Base-by-base conservation (phyloP, 2,888 invertebrate genomes). In the Piscicola geometra region DNA sequence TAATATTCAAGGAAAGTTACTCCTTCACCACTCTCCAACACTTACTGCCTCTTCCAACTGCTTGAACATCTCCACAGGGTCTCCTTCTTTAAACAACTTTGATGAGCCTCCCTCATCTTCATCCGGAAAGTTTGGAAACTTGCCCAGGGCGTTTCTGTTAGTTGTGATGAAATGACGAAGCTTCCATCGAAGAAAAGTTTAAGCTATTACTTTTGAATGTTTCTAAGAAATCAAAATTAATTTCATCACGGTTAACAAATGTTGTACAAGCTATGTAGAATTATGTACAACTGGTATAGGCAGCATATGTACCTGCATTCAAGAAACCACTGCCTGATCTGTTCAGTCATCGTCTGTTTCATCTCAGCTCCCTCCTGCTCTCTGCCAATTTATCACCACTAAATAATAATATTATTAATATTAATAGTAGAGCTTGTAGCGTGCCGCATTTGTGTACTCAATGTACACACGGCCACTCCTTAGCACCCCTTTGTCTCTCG, bases 31-130 rank as follows among this genome's bases (percentile, higher is more conserved):
- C n/a, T n/a, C n/a, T n/a, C n/a, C n/a, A n/a, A n/a, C n/a, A n/a
- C n/a, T n/a, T 76, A 85, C 85, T 81, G 84, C 84, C 67, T 82
- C 83, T 66, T 81, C 83, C 36, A 86, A 81, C 77, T 86, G 85
- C 21, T 81, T 82, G 77, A 85, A 84, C 36, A 86, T 78, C 79
- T 86, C 85, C 41, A 82, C 84, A 2, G 85, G 84, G 76, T 83
- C 83, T 78, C 85, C 85, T 69, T 84, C 83, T 79, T 84, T 84
- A 75, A 94, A 91, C 86, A 95, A 90, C 78, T 91, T 88, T 80
- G 91, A 88, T 0, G 94, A 94, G 0, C 94, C 94, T 9, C 94
- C 94, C 81, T 92, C 90, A 82, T 96, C 95, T 79, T 92, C 93
- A 1, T 93, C 91, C 0, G 96, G 96, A 81, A 93, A 90, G 80